Evolutionary conservation across 2,888 invertebrate genomes (phyloP), one percentile per base, ranked within the genome.

Genomic region (Dicyrtoma fusca): DNA sequence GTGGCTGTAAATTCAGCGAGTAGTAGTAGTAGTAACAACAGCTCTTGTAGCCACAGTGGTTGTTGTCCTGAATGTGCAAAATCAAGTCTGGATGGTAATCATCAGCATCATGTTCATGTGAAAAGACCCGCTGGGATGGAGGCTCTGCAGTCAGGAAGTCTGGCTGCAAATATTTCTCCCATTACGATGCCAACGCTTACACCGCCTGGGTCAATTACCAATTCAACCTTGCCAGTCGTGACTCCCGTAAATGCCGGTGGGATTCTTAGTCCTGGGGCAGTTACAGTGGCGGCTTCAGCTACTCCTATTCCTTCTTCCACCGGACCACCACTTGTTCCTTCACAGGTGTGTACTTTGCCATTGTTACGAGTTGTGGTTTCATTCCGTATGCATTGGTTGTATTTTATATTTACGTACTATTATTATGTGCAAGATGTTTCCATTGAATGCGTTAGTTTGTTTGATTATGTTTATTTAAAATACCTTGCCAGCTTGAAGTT

Each of bases 261-360:
- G 14, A 45, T 85, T 70, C 45, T 55, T 23, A 23, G 85, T 71
- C 71, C 77, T 84, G 1, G 86, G 86, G 63, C 26, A 19, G 62
- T 65, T n/a, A 8, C 53, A 17, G 21, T 61, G 3, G 55, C 66
- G 10, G 53, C 71, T 47, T 34, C 68, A 42, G 47, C 71, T 55
- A 44, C 63, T 57, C 51, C 74, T 10, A 72, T 75, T 85, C 89
- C 66, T 53, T 47, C 57, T 19, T 17, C 76, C 2, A 59, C 66
- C 62, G 80, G 80, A 49, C 80, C 80, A 17, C 80, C 80, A 19
- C 70, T 80, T 44, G 80, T 80, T 73, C 78, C 80, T 47, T 80
- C 80, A 25, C 80, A 80, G 76, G 80, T 77, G 42, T 3, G 34
- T 34, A 34, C 8, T 34, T 34, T 3, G 34, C 8, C 34, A 8